Conservation (phyloP, 2,113 vertebrate species). For the Dunckerocampus dactyliophorus region DNA sequence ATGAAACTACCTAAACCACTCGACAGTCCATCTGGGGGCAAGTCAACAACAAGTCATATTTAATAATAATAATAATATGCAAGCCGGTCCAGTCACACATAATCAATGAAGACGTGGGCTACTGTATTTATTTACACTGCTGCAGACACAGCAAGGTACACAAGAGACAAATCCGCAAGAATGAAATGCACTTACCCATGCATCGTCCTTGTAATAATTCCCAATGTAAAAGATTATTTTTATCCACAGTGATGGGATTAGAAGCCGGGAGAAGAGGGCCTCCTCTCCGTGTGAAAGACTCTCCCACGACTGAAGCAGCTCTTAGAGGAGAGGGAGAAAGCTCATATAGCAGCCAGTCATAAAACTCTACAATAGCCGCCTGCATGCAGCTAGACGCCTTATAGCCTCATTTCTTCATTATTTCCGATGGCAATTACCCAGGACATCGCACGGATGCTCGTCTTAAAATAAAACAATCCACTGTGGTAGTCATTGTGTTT, state of each 20-base stretch:
- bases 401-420: conserved; percentile 88
- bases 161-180: conserved; percentile 14
- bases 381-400: conserved; percentile 86
- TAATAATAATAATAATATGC: too few relatives aligned
- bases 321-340: conserved; percentile 90
- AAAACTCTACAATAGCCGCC: conserved; percentile 99
- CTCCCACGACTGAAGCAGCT: conserved; percentile 86
- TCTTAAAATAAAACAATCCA: background rate
- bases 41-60: conserved; percentile 16
- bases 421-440: conserved; percentile 79
- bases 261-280: conserved; percentile 64
- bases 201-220: conserved; percentile 21
- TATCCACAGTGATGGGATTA: conserved; percentile 39
- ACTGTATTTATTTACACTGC: too few relatives aligned
- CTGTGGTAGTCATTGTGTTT: too few relatives aligned
- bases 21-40: conserved; percentile 78
- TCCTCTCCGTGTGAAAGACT: conserved; percentile 80
- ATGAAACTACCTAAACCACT: conserved; percentile 99
- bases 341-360: conserved; percentile 96
- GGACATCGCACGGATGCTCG: background rate
- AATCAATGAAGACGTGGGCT: background rate
- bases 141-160: background rate
- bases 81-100: background rate
- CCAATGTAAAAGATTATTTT: conserved; percentile 1
- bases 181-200: conserved; percentile 49